Evolutionary conservation across 2,113 vertebrate species (phyloP), one percentile per base, ranked within the genome.

Genomic region (Cebus imitator): DNA sequence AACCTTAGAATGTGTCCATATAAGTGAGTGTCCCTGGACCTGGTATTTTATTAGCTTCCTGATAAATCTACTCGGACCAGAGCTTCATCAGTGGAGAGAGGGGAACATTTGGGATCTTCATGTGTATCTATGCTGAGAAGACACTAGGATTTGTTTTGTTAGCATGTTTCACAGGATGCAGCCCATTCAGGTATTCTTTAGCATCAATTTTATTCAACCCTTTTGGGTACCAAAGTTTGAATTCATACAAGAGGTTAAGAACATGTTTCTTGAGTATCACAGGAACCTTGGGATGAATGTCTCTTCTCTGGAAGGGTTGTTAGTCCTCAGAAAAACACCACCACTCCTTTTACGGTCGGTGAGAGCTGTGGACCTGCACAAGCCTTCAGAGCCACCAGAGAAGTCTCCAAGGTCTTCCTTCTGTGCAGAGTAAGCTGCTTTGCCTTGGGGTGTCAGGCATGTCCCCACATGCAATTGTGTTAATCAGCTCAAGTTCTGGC

Each of bases 401-500:
- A 3, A 50, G 27, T 75, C 61, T 55, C 57, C 2, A 0, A 58
- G 57, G 61, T 90, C 45, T 21, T 76, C 14, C 70, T 96, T 75
- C 27, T 6, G 10, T 68, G 64, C 37, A 79, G 52, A 79, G 25
- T 78, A 76, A 85, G 73, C 30, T 87, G 32, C 43, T 93, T 82
- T 82, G 45, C 45, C 88, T 23, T 76, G 64, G 37, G 43, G 48
- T 78, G 23, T 50, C 68, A 88, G 84, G 58, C 96, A 58, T 57
- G 58, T 88, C 43, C 81, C 16, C 32, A 79, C 82, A 68, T 40
- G 76, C 30, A 78, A 55, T 81, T 10, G 3, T 52, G 80, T 81
- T 94, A 92, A 96, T 85, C 87, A 93, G 17, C 81, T 81, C 1
- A 3, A 90, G 81, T 70, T 97, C 90, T 94, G 72, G 58, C 89